These are phyloP conservation scores for Larimichthys polyactis DNA, from an alignment of 2,113 vertebrate species.

Conservation along the genomic window DNA sequence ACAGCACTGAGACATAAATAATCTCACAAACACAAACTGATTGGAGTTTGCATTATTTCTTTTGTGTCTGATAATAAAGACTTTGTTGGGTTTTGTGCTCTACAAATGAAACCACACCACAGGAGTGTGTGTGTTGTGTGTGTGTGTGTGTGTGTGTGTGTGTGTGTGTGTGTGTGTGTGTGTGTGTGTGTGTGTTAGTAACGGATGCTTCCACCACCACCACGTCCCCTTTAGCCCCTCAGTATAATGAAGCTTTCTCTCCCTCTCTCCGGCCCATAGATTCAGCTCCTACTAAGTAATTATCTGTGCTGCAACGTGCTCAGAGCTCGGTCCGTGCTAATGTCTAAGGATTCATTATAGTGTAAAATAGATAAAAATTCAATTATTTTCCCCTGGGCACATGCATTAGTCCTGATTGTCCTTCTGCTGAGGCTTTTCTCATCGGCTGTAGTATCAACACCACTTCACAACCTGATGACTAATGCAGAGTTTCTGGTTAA, in stretches of 20 bases:
- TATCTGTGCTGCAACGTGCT: conserved; percentile 62
- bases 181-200: not conserved
- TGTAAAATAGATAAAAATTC: conserved; percentile 80
- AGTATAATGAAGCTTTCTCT: conserved; percentile 46
- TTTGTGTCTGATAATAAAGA: conserved; percentile 48
- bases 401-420: conserved; percentile 64
- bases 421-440: conserved; percentile 47
- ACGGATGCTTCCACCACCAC: conserved; percentile 41
- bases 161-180: no score
- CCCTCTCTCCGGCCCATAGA: conserved; percentile 54
- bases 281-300: conserved; percentile 64
- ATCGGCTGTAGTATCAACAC: conserved; percentile 54
- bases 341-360: conserved; percentile 76
- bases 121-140: not conserved
- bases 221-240: conserved; percentile 16
- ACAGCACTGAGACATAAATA: not conserved
- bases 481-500: conserved; percentile 44
- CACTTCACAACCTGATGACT: conserved; percentile 48
- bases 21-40: conserved; percentile 19
- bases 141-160: not conserved
- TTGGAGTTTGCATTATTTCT: conserved; percentile 12
- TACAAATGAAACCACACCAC: not conserved
- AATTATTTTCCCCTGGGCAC: conserved; percentile 74
- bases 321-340: conserved; percentile 49
- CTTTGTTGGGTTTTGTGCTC: not conserved